A percentile compares a stretch with the other conserved stretches of the same genome.
phyloP scores from a whole-genome alignment of 2,113 vertebrate species.

The Hippocampus abdominalis region DNA sequence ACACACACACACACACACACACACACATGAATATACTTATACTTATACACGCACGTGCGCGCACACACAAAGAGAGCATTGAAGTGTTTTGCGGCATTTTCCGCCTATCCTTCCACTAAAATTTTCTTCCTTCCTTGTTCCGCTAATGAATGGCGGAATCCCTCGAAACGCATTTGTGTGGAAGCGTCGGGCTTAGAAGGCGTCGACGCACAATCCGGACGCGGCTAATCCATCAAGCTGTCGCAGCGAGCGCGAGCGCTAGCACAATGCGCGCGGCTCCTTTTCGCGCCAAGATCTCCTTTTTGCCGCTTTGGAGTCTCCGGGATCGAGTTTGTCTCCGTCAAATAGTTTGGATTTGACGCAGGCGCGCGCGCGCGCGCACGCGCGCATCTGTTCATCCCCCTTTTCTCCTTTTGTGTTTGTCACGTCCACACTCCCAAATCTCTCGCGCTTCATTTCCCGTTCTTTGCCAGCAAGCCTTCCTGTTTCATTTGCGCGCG shows the following conservation, averaged over 20 bases:
- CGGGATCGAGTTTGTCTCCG: not conserved
- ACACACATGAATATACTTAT: too few species aligned
- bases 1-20: too few species aligned
- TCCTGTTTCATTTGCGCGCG: too few species aligned
- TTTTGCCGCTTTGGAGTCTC: too few species aligned
- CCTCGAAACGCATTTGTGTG: conserved; percentile 35
- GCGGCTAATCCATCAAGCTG: conserved; percentile 43
- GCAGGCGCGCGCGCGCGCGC: not conserved
- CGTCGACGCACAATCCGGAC: conserved; percentile 56
- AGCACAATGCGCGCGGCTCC: not conserved
- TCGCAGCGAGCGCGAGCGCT: not conserved
- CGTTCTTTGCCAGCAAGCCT: conserved; percentile 8
- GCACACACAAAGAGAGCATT: too few species aligned
- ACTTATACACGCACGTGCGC: too few species aligned
- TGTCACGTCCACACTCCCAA: not conserved
- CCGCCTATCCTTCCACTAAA: not conserved
- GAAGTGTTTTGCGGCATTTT: too few species aligned
- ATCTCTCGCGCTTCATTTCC: conserved; percentile 6
- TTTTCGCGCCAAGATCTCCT: not conserved
- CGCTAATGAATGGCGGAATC: not conserved
- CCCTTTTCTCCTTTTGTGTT: conserved; percentile 14
- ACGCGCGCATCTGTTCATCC: not conserved
- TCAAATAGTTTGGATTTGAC: not conserved
- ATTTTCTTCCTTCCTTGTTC: not conserved
- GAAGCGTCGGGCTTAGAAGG: conserved; percentile 53